These are phyloP conservation scores for Aspidapion aeneum DNA, from an alignment of 2,888 invertebrate species.

Conservation along the genomic window DNA sequence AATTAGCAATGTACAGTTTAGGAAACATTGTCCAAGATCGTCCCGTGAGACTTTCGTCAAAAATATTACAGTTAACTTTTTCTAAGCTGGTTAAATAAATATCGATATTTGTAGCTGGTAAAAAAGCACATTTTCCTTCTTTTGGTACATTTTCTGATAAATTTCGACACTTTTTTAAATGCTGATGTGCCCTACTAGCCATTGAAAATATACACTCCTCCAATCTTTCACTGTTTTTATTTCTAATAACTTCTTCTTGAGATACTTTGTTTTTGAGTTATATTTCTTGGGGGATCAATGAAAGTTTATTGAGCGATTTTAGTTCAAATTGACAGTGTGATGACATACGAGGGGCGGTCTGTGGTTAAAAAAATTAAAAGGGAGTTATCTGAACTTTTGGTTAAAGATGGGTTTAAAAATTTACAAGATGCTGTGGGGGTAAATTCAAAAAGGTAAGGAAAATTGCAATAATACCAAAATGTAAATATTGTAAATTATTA, in stretches of 20 bases:
- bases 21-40: constrained; percentile 63
- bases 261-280: constrained; percentile 75
- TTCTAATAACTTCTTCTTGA: constrained; percentile 74
- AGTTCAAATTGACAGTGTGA: constrained; percentile 88
- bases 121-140: constrained; percentile 59
- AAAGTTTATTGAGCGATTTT: constrained; percentile 78
- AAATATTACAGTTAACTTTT: constrained; percentile 69
- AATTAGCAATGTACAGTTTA: constrained; percentile 64
- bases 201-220: constrained; percentile 78
- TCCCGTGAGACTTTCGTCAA: constrained; percentile 60
- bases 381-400: constrained; percentile 69
- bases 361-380: constrained; percentile 75
- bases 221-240: constrained; percentile 59
- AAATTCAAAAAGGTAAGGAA: constrained; percentile 26
- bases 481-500: not conserved
- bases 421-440: constrained; percentile 77
- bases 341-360: constrained; percentile 83
- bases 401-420: constrained; percentile 62
- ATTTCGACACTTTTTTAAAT: constrained; percentile 63
- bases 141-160: constrained; percentile 61
- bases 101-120: constrained; percentile 67
- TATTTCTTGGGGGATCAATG: constrained; percentile 77
- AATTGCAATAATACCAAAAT: not conserved
- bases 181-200: constrained; percentile 77
- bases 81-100: constrained; percentile 71